A percentile compares a stretch with the other conserved stretches of the same genome.
Conservation (phyloP, 1,140 invertebrate species). For the Megathymus violae region DNA sequence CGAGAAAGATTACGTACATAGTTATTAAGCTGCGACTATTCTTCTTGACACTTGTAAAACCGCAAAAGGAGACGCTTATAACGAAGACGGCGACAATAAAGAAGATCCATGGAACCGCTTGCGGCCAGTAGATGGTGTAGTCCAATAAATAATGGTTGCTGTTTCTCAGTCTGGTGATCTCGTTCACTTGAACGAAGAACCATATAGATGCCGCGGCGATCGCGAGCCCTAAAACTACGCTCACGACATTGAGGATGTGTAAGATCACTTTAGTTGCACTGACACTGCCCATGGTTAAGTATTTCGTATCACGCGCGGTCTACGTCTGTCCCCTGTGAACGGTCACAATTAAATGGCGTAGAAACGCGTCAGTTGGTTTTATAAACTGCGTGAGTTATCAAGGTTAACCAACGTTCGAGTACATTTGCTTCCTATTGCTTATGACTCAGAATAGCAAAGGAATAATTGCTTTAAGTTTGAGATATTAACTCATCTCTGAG, state of each 20-base stretch:
- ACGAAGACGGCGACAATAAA: conserved; percentile 60
- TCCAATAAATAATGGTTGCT: conserved; percentile 72
- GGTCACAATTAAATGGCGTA: conserved; percentile 64
- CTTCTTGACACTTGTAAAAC: conserved; percentile 60
- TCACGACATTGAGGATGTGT: conserved; percentile 63
- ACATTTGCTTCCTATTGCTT: conserved; percentile 31
- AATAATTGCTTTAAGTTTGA: conserved; percentile 8
- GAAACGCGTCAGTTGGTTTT: conserved; percentile 6
- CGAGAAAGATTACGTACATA: conserved; percentile 51
- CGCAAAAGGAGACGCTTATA: conserved; percentile 58
- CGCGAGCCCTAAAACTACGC: conserved; percentile 57
- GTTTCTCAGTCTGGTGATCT: conserved; percentile 64
- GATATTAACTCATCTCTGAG: too few species aligned
- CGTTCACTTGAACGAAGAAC: conserved; percentile 71
- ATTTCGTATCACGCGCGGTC: conserved; percentile 35
- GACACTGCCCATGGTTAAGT: background rate
- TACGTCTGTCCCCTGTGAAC: conserved; percentile 22
- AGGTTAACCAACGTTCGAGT: too few species aligned
- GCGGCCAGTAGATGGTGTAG: conserved; percentile 75
- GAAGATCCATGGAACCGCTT: conserved; percentile 73
- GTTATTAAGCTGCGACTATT: conserved; percentile 51
- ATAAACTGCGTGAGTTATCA: conserved; percentile 21
- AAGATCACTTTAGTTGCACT: conserved; percentile 43
- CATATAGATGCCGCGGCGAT: conserved; percentile 61
- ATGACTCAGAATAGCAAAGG: conserved; percentile 35